phyloP scores from a whole-genome alignment of 2,888 invertebrate genomes.

The Diadromus collaris region DNA sequence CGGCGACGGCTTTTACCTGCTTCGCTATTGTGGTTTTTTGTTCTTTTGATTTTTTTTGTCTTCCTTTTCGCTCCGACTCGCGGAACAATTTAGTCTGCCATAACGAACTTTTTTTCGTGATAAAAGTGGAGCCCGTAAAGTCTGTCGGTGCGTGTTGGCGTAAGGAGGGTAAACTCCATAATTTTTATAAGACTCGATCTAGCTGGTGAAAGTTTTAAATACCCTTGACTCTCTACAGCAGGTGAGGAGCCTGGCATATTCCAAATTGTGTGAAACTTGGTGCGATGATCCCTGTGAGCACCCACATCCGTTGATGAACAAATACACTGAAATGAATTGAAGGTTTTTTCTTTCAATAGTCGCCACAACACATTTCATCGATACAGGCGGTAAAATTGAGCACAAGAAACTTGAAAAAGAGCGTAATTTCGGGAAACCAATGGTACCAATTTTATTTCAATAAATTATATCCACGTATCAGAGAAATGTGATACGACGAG shows the following conservation, averaged over 20 bases:
- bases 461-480: neutral
- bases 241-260: neutral
- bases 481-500: neutral
- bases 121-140: neutral
- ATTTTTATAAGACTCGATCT: constrained; percentile 6
- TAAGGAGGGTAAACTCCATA: constrained; percentile 8
- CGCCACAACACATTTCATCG: neutral
- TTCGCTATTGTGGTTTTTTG: neutral
- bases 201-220: neutral
- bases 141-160: neutral
- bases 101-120: neutral
- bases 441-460: too few species aligned
- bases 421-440: too few species aligned
- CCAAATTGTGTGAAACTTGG: neutral
- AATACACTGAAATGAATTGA: neutral
- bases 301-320: neutral
- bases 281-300: neutral
- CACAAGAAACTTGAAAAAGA: neutral
- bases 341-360: neutral
- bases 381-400: neutral
- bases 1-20: neutral
- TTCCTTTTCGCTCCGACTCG: neutral
- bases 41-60: neutral
- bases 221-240: neutral
- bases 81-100: neutral